Evolutionary conservation across 2,888 invertebrate genomes (phyloP).

Genomic region (Eilema sororculum): DNA sequence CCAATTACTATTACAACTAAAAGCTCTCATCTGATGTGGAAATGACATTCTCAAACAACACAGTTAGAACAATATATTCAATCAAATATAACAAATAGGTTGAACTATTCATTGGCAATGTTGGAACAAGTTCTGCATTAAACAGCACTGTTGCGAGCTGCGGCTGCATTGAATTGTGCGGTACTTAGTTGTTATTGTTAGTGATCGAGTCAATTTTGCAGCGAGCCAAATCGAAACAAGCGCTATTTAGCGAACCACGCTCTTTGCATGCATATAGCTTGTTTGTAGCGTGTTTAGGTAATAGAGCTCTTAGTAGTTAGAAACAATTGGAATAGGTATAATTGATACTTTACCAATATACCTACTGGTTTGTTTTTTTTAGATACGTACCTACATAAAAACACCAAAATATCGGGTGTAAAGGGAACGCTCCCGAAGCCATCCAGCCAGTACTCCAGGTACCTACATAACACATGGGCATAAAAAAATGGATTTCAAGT

Average conservation of each 20-base stretch:
- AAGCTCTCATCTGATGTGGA: not conserved
- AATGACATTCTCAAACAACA: not conserved
- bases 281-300: conserved; percentile 38
- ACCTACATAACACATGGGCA: too few relatives aligned
- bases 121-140: conserved; percentile 43
- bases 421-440: too few relatives aligned
- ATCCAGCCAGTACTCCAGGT: too few relatives aligned
- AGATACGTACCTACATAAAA: not conserved
- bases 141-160: conserved; percentile 32
- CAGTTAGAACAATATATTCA: not conserved
- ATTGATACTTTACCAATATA: not conserved
- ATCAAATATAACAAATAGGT: conserved; percentile 26
- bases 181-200: conserved; percentile 54
- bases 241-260: conserved; percentile 39
- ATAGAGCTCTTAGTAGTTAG: conserved; percentile 44
- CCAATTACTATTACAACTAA: not conserved
- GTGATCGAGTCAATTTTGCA: conserved; percentile 56
- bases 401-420: too few relatives aligned
- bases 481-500: too few relatives aligned
- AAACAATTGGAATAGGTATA: not conserved
- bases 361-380: not conserved
- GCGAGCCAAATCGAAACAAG: conserved; percentile 55
- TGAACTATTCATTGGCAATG: conserved; percentile 35
- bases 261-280: conserved; percentile 31
- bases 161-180: conserved; percentile 47